Base-by-base conservation (phyloP, 2,888 invertebrate genomes). In the Tiliacea citrago region DNA sequence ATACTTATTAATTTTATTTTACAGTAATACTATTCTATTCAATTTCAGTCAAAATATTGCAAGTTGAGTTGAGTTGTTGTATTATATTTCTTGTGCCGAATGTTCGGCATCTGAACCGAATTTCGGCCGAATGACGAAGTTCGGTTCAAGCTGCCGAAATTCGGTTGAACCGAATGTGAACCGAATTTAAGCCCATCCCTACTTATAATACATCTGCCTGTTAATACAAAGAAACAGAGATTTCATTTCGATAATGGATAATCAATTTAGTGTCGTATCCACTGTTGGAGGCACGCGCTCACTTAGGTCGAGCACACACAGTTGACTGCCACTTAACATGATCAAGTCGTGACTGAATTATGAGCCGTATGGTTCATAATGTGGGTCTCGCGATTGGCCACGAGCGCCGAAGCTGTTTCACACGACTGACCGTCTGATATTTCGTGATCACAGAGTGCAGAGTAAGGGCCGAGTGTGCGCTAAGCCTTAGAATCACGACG, bases 231-330 rank as follows among this genome's bases (percentile, higher is more conserved):
- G 77, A 82, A 86, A 84, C 69, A 73, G 79, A 89, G 89, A 90
- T 90, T 89, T 88, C 87, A 90, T 90, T 89, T 88, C 84, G 88
- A 90, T 90, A 90, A 88, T 88, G 84, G 78, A 84, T 81, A 81
- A 88, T 85, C 88, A 87, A 89, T 89, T 83, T 86, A 68, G 79
- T 83, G 86, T 81, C 81, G 68, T 81, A 78, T 83, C 79, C 71
- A 82, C 68, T 79, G 76, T 81, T 86, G 73, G 74, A 51, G 80
- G 79, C 86, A 85, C 87, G 87, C 85, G 79, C 70, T 85, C 71
- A 73, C 67, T 78, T 78, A 85, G 79, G 88, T 66, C 70, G 67
- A 65, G 75, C 49, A 78, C 78, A 86, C 81, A 86, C 78, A 68
- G 77, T 67, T 60, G 75, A 73, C 77, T 75, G 55, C 77, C 80